Base-by-base conservation (phyloP, 1,140 invertebrate species). In the Centruroides sculpturatus region DNA sequence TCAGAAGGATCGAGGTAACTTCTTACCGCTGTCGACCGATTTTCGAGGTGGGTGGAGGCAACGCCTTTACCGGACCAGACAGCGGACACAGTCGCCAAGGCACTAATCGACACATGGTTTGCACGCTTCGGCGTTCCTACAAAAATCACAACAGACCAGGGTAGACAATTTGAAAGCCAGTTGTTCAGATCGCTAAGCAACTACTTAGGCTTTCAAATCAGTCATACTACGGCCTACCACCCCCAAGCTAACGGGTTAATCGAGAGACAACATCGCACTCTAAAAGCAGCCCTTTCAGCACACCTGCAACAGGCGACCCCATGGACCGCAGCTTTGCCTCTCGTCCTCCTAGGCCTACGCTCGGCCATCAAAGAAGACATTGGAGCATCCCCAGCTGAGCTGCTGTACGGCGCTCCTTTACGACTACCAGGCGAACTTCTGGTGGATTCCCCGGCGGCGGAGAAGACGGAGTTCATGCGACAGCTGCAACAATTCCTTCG, bases 11-110 rank as follows among this genome's bases (percentile, higher is more conserved):
- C 62, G 54, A 56, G 48, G 12, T 78, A 78, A 60, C 62, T 68
- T 7, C 64, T 79, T 3, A 79, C 77, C 0, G 68, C 71, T 7
- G 72, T 77, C 6, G 74, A 78, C 59, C 60, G 75, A 5, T 77
- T 71, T 60, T 72, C 74, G 1, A 58, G 72, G 13, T 79, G 68
- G 70, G 72, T 70, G 0, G 76, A 78, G 66, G 72, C 72, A 3
- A 61, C 73, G 35, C 71, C 76, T 5, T 55, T 76, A 0, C 2
- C 48, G 7, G 69, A 78, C 53, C 72, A 70, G 63, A 55, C 68
- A 12, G 71, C 75, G 41, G 69, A 72, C 54, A 70, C 72, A 7
- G 68, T 73, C 13, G 71, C 72, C 11, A 56, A 59, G 52, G 64
- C 67, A 4, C 66, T 78, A 13, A 65, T 71, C 13, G 51, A 52